Conservation (phyloP, 1,140 invertebrate genomes). For the Aphelinus certus region DNA sequence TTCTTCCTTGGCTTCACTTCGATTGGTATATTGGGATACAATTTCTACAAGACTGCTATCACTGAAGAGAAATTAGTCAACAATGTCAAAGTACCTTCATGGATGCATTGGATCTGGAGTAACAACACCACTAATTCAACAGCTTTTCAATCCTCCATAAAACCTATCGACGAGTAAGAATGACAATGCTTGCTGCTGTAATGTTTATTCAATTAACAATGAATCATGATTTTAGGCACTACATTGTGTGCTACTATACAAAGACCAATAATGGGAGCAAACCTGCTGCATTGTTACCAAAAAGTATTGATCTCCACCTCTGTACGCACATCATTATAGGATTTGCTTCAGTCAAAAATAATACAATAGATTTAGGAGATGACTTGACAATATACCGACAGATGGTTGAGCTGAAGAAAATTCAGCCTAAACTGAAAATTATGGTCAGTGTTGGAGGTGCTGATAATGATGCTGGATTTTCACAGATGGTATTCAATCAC, state of each 20-base stretch:
- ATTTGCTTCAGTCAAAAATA: slow-evolving; percentile 75
- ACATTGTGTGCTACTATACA: slow-evolving; percentile 73
- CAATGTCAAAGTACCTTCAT: slow-evolving; percentile 31
- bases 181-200: background rate
- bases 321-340: slow-evolving; percentile 87
- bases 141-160: slow-evolving; percentile 21
- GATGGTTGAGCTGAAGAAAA: slow-evolving; percentile 70
- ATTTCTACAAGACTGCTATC: slow-evolving; percentile 31
- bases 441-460: slow-evolving; percentile 81
- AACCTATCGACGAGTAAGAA: slow-evolving; percentile 29
- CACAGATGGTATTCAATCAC: slow-evolving; percentile 76
- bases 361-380: slow-evolving; percentile 65
- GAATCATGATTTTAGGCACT: slow-evolving; percentile 33
- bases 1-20: slow-evolving; percentile 24
- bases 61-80: slow-evolving; percentile 27
- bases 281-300: slow-evolving; percentile 60
- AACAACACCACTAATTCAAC: slow-evolving; percentile 2
- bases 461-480: slow-evolving; percentile 70
- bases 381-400: slow-evolving; percentile 64
- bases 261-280: slow-evolving; percentile 52
- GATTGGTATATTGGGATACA: slow-evolving; percentile 28
- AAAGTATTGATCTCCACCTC: slow-evolving; percentile 72
- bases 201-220: too few relatives aligned
- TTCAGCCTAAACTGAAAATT: slow-evolving; percentile 78
- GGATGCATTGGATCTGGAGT: slow-evolving; percentile 34